Evolutionary conservation across 2,797 vertebrate species (phyloP).

Genomic region (Myotis pilosus): DNA sequence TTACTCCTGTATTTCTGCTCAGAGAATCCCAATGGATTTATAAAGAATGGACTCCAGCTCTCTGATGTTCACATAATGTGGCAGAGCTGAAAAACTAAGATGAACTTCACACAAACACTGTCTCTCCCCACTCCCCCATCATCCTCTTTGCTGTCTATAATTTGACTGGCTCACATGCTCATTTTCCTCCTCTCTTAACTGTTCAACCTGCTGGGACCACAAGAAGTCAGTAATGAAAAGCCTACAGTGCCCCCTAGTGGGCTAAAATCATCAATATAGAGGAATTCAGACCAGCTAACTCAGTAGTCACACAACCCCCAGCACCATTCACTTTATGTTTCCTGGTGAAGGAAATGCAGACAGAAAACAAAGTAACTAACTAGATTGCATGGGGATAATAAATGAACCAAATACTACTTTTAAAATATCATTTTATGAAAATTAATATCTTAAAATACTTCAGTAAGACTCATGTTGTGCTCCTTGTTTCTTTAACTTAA

Average conservation of each 20-base stretch:
- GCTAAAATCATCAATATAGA: not conserved
- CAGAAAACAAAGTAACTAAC: not conserved
- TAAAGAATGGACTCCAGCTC: not conserved
- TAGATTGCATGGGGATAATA: not conserved
- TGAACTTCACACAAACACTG: not conserved
- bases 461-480: not conserved
- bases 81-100: not conserved
- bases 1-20: not conserved
- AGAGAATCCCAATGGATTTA: not conserved
- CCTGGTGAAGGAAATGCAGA: not conserved
- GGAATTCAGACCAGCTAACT: not conserved
- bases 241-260: conserved; percentile 18
- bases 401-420: not conserved
- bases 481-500: not conserved
- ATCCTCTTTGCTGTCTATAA: not conserved
- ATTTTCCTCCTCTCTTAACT: not conserved
- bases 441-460: not conserved
- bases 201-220: not conserved
- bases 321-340: not conserved
- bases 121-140: rapidly evolving
- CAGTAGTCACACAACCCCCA: not conserved
- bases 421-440: not conserved
- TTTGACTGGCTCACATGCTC: not conserved
- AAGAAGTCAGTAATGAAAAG: not conserved
- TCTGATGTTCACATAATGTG: not conserved